Evolutionary conservation across 1,140 invertebrate species (phyloP).

Genomic region (Kradibia gibbosae): DNA sequence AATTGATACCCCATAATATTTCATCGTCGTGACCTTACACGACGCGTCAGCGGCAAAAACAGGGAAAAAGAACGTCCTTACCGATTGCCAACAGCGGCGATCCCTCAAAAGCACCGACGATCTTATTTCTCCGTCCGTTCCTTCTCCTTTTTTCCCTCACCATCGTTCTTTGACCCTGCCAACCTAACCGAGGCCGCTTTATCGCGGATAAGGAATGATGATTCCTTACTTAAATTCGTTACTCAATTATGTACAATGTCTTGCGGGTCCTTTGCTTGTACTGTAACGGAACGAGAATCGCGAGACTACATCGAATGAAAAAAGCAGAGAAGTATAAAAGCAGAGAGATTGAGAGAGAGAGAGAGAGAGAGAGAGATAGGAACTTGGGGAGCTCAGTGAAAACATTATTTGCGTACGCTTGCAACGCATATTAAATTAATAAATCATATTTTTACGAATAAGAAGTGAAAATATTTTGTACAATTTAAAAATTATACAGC

Average conservation of each 20-base stretch:
- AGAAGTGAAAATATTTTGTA: too few species aligned
- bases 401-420: neutral
- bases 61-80: neutral
- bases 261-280: neutral
- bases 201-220: neutral
- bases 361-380: neutral
- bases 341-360: neutral
- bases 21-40: neutral
- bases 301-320: neutral
- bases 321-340: neutral
- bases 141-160: neutral
- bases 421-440: neutral
- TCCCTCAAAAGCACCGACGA: constrained; percentile 9
- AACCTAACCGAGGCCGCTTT: neutral
- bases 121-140: neutral
- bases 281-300: neutral
- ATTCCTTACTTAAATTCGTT: constrained; percentile 27
- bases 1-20: neutral
- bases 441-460: neutral
- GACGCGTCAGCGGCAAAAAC: neutral
- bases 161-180: too few species aligned
- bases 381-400: neutral
- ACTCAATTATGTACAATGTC: constrained; percentile 17
- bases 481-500: too few species aligned
- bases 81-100: neutral